Base-by-base conservation (phyloP, 2,888 invertebrate genomes). In the Drosophila setosimentum region DNA sequence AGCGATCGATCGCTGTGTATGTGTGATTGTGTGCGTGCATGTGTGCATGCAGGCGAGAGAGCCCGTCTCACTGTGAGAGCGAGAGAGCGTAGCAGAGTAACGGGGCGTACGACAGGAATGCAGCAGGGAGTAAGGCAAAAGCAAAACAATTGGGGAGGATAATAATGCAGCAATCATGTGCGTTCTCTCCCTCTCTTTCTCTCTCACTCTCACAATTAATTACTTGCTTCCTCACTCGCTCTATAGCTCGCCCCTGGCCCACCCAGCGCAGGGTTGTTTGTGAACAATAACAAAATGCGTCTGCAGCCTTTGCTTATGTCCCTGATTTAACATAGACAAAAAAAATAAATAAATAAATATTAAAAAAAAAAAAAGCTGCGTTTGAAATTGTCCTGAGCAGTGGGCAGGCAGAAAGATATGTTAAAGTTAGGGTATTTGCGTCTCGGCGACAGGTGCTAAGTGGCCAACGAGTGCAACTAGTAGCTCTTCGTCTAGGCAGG, bases 401-500 rank as follows among this genome's bases (percentile, higher is more conserved):
- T 27, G 37, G 13, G n/a, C 32, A 21, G 35, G 67, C 53, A 16
- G 16, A 27, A 40, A 16, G 27, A 10, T 30, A 16, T n/a, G 18
- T 35, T 21, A n/a, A 27, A 35, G 45, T 37, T 30, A 27, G 49
- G 54, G 33, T n/a, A 21, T 48, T 24, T 29, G 48, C 21, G 18
- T 11, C 18, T 10, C 10, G 16, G 53, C 66, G 84, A 78, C 89
- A 84, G 84, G 89, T 88, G 87, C 66, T 88, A 84, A 89, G 68
- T 89, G 67, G 40, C 51, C 54, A 32, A 49, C 50, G 55, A 32
- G 37, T 42, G 74, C 76, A 79, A 79, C 80, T 80, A 80, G 79
- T 80, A 71, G 76, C 74, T 68, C 68, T 86, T 74, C 59, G 59
- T 54, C 84, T 83, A 88, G 62, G 68, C 77, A 30, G 62, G 55